Evolutionary conservation across 2,888 invertebrate genomes (phyloP), one percentile per base, ranked within the genome.

Genomic region (Bombylius major): DNA sequence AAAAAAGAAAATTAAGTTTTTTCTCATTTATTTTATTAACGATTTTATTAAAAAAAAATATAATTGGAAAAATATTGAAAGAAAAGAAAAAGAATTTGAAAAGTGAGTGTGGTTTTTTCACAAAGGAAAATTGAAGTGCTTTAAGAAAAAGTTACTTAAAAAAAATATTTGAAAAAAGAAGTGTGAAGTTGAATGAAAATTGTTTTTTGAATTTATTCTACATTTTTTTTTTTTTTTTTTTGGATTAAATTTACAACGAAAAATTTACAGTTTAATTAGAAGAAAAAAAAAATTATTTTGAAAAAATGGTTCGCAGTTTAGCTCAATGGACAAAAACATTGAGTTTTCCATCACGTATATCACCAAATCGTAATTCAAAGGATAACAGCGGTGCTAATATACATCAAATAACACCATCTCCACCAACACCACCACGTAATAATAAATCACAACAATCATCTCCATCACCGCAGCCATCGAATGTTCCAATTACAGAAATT

Each of bases 241-340:
- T 3, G 23, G 3, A 23, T 23, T 23, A 23, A 23, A 23, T 23
- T 23, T 23, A 23, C 23, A 23, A 23, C 23, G 23, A 23, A 23
- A 23, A 23, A 23, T 23, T 23, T 23, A 23, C 23, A 23, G 3
- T 23, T 23, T 1, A 23, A 23, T 23, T 23, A 23, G 23, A 23
- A 42, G 1, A 42, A 11, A 42, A 42, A 42, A 42, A 36, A 8
- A 36, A 36, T 6, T 36, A 36, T 36, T 36, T 4, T 36, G 36
- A 36, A 36, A 79, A 77, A 70, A 90, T 90, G 90, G 90, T 89
- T 75, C 87, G 90, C 66, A 89, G 88, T 78, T 78, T 90, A 69
- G 83, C 89, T 60, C 88, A 89, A 79, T 90, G 90, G 90, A 90
- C 89, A 76, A 90, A 90, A 80, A 90, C 89, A 65, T 79, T 90